These are phyloP conservation scores for Ephialtes manifestator DNA, from an alignment of 2,888 invertebrate species.

Conservation along the genomic window DNA sequence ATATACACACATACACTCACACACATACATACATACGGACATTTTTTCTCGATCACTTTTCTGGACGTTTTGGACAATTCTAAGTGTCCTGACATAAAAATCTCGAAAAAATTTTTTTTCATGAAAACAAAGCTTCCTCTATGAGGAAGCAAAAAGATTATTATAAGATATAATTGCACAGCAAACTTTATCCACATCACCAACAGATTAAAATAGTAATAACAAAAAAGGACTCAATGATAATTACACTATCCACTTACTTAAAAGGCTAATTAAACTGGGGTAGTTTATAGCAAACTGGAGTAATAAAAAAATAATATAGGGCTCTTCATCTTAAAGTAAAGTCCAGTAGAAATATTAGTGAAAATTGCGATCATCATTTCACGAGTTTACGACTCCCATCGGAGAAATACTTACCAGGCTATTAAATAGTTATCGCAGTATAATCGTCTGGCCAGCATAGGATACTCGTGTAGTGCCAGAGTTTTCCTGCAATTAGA, in stretches of 20 bases:
- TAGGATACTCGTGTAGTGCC: not conserved
- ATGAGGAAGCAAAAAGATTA: no score
- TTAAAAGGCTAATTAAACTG: conserved; percentile 2
- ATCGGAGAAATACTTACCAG: conserved; percentile 1
- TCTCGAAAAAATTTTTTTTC: no score
- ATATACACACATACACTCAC: no score
- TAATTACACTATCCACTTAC: not conserved
- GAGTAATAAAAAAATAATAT: not conserved
- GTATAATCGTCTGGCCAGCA: not conserved
- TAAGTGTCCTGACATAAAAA: no score
- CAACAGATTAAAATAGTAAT: not conserved
- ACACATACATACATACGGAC: no score
- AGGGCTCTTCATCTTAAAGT: not conserved
- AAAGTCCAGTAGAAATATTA: not conserved
- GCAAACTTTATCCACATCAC: not conserved
- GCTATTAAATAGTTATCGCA: conserved; percentile 34
- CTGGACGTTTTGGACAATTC: no score
- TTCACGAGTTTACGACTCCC: conserved; percentile 10
- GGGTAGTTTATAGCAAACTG: not conserved
- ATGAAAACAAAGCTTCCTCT: no score
- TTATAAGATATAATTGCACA: not conserved
- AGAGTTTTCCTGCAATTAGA: not conserved
- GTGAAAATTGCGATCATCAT: not conserved
- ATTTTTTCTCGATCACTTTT: no score
- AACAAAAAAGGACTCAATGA: not conserved